Base-by-base conservation (phyloP, 1,140 invertebrate genomes). In the Magallana angulata region DNA sequence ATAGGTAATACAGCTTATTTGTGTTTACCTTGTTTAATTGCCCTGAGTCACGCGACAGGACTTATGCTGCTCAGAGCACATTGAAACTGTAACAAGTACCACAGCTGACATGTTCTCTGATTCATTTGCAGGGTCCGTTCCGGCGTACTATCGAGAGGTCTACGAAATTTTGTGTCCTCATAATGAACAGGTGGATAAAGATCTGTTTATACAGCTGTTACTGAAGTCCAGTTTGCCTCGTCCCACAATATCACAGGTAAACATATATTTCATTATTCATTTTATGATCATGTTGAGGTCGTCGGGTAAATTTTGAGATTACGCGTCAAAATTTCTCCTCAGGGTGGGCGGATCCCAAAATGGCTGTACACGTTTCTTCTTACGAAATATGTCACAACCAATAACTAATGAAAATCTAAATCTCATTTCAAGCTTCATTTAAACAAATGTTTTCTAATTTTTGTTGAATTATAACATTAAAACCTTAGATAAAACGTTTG, bases 111-210 rank as follows among this genome's bases (percentile, higher is more conserved):
- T 85, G 92, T 88, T 57, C 24, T 58, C 18, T 58, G 68, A 4
- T 76, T 59, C 88, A 7, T 85, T 93, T 92, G 68, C 92, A 97
- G 96, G 96, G 90, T 95, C 96, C 30, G 96, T 96, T 90, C 96
- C 96, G 85, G 94, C 96, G 12, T 96, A 96, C 92, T 97, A 96
- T 91, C 93, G 96, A 86, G 96, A 96, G 92, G 94, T 96, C 83
- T 96, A 96, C 91, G 96, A 96, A 90, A 96, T 96, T 84, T 95
- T 96, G 88, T 96, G 96, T 85, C 95, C 96, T 56, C 96, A 96
- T 91, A 92, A 94, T 95, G 93, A 96, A 95, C 92, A 96, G 90
- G 96, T 97, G 62, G 96, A 96, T 88, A 94, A 95, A 87, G 96
- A 97, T 92, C 95, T 96, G 68, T 96, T 96, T 93, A 95, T 96